These are phyloP conservation scores for Lutjanus argentimaculatus DNA, from an alignment of 2,797 vertebrate species.

Conservation along the genomic window DNA sequence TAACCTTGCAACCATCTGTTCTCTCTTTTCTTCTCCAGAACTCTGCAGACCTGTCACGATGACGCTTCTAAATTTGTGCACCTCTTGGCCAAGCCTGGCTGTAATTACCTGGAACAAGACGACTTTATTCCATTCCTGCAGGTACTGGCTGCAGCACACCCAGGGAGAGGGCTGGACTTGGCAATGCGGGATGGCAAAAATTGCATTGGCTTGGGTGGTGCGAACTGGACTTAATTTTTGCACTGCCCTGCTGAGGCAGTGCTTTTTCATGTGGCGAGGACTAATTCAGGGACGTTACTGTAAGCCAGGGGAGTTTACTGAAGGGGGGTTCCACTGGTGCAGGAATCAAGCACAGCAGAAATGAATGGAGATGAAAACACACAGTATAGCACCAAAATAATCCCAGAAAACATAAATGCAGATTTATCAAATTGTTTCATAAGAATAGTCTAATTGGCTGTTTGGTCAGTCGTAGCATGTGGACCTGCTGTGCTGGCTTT, in stretches of 20 bases:
- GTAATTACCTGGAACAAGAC: conserved; percentile 95
- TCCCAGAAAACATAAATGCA: conserved; percentile 18
- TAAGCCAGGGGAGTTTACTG: conserved; percentile 27
- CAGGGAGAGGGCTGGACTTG: conserved; percentile 66
- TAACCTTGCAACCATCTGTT: conserved; percentile 85
- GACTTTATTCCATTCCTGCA: conserved; percentile 98
- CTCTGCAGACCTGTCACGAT: conserved; percentile 95
- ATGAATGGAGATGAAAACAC: conserved; percentile 11
- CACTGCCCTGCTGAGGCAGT: conserved; percentile 47
- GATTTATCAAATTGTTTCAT: conserved; percentile 22
- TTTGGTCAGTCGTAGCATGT: conserved; percentile 32
- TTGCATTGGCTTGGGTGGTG: conserved; percentile 50
- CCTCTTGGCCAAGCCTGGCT: conserved; percentile 94
- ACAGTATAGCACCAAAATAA: conserved; percentile 6
- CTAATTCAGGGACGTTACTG: conserved; percentile 45
- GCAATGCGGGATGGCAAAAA: conserved; percentile 53
- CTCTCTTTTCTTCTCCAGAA: conserved; percentile 86
- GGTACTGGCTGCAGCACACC: conserved; percentile 84
- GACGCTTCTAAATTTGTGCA: conserved; percentile 95
- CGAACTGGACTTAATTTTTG: conserved; percentile 53
- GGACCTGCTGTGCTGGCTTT: conserved; percentile 62
- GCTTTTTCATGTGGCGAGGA: conserved; percentile 58
- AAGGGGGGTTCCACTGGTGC: conserved; percentile 2
- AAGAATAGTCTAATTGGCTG: conserved; percentile 4
- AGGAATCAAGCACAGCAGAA: conserved; percentile 15